A percentile compares a stretch with the other conserved stretches of the same genome.
These are phyloP conservation scores for Pseudochirops corinnae DNA, from an alignment of 2,797 vertebrate genomes.

Conservation along the genomic window DNA sequence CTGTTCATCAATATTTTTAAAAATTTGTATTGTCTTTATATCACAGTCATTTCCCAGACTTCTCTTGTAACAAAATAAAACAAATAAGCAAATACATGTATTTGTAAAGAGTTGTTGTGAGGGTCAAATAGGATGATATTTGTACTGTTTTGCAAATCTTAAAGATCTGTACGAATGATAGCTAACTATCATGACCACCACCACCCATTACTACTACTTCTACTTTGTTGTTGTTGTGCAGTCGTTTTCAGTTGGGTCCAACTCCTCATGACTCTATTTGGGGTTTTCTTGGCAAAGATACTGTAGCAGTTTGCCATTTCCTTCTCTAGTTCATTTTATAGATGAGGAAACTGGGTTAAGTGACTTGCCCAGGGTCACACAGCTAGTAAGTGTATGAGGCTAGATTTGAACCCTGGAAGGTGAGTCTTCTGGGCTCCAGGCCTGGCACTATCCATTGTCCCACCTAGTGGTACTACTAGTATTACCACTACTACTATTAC, in stretches of 20 bases:
- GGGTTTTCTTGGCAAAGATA: not conserved
- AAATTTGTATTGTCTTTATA: not conserved
- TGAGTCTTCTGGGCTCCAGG: not conserved
- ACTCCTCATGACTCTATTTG: not conserved
- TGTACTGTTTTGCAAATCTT: not conserved
- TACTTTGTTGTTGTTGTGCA: not conserved
- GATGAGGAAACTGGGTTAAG: not conserved
- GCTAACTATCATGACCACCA: not conserved
- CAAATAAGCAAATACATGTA: not conserved
- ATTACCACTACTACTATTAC: not conserved
- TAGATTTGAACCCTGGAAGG: not conserved
- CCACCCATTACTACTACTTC: not conserved
- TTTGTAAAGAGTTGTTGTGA: not conserved
- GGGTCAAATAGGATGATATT: not conserved
- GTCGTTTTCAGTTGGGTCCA: not conserved
- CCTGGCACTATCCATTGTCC: not conserved
- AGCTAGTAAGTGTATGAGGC: not conserved
- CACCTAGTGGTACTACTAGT: not conserved
- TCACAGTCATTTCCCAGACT: not conserved
- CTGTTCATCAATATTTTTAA: not conserved
- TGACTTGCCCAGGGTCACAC: not conserved
- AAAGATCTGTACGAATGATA: not conserved
- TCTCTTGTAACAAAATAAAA: not conserved
- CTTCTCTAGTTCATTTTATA: no score
- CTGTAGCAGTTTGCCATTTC: no score